Percentiles rank a stretch among this genome's conserved stretches.
These are phyloP conservation scores for Lydus trimaculatus DNA, from an alignment of 2,888 invertebrate species.

Conservation along the genomic window DNA sequence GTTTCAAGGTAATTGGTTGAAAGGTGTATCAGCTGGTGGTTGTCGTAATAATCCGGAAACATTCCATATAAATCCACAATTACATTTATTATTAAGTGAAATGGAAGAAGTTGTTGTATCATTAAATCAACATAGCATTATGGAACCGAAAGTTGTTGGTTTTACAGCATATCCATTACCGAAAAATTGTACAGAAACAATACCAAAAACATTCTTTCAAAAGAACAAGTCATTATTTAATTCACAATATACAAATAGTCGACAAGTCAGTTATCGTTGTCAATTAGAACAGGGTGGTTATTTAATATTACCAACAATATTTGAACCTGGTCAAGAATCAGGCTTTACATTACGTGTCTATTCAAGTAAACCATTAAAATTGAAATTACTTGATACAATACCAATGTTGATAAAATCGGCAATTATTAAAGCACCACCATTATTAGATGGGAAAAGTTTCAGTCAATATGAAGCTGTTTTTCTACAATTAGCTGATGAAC, in stretches of 20 bases:
- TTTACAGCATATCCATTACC: conserved; percentile 84
- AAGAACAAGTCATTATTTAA: conserved; percentile 86
- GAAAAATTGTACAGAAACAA: conserved; percentile 75
- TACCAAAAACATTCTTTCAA: conserved; percentile 81
- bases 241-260: conserved; percentile 90
- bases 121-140: conserved; percentile 87
- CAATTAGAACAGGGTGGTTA: conserved; percentile 83
- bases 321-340: conserved; percentile 89
- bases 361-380: conserved; percentile 78
- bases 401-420: conserved; percentile 77
- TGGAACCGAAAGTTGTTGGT: conserved; percentile 93
- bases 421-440: conserved; percentile 76
- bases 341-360: conserved; percentile 85
- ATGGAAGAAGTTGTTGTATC: conserved; percentile 85
- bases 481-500: conserved; percentile 88
- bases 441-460: conserved; percentile 75
- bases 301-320: conserved; percentile 87
- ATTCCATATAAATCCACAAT: conserved; percentile 92
- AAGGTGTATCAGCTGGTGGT: conserved; percentile 87
- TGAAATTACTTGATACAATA: conserved; percentile 74
- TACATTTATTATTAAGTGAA: conserved; percentile 80
- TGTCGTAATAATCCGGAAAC: conserved; percentile 91
- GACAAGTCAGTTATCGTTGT: conserved; percentile 71
- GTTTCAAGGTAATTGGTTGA: conserved; percentile 82
- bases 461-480: conserved; percentile 90